Evolutionary conservation across 1,140 invertebrate species (phyloP).

Genomic region (Diorhabda carinulata): DNA sequence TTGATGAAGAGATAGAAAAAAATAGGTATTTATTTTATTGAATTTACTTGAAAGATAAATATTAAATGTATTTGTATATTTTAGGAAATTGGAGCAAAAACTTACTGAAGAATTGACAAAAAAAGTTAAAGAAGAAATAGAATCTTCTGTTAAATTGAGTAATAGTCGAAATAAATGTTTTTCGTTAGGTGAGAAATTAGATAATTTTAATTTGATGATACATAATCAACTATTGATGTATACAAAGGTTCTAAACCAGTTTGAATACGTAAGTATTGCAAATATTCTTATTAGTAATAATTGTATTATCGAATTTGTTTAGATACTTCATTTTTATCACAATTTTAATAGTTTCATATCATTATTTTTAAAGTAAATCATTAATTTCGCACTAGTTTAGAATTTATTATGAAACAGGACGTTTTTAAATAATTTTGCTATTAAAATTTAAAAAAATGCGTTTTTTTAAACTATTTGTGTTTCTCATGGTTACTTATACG

Average conservation of each 20-base stretch:
- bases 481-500: too few species aligned
- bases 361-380: too few species aligned
- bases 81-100: constrained; percentile 20
- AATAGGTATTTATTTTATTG: constrained; percentile 8
- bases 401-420: too few species aligned
- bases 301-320: not conserved
- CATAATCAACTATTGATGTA: constrained; percentile 27
- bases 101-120: constrained; percentile 17
- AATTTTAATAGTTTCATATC: too few species aligned
- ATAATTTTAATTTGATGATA: constrained; percentile 22
- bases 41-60: too few species aligned
- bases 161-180: constrained; percentile 23
- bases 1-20: constrained; percentile 15
- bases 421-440: too few species aligned
- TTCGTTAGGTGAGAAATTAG: constrained; percentile 20
- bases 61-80: not conserved
- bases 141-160: constrained; percentile 25
- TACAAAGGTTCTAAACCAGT: constrained; percentile 13
- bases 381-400: too few species aligned
- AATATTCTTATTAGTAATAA: not conserved
- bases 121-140: constrained; percentile 25
- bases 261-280: constrained; percentile 23
- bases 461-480: not conserved
- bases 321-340: too few species aligned
- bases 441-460: not conserved